Evolutionary conservation across 2,888 invertebrate genomes (phyloP).

Genomic region (Tenthredo scrophulariae): DNA sequence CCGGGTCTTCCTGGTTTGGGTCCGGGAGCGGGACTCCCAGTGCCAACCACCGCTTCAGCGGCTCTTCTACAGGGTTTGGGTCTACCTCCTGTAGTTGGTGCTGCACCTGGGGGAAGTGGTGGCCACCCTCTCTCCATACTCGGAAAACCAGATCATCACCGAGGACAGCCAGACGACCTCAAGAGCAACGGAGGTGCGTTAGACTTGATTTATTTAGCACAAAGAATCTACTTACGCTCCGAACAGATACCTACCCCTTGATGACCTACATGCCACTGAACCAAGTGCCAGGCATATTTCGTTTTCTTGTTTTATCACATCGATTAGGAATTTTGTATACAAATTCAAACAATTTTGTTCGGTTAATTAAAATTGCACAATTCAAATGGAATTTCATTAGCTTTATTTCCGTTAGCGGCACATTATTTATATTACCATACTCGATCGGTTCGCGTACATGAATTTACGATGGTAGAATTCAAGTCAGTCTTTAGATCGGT

Average conservation of each 20-base stretch:
- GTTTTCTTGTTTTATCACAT: too few species aligned
- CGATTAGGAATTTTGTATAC: not conserved
- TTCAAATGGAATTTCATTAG: not conserved
- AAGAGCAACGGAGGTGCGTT: constrained; percentile 88
- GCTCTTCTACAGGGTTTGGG: constrained; percentile 78
- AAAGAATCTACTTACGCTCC: too few species aligned
- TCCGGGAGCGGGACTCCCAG: constrained; percentile 77
- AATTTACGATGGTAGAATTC: constrained; percentile 9
- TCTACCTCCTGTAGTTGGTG: constrained; percentile 75
- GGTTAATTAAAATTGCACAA: not conserved
- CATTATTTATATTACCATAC: not conserved
- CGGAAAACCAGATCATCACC: constrained; percentile 88
- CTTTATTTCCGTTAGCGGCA: not conserved
- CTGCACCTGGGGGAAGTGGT: constrained; percentile 84
- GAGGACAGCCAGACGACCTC: constrained; percentile 84
- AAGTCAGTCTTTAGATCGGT: not conserved
- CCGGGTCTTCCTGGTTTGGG: constrained; percentile 80
- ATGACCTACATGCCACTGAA: too few species aligned
- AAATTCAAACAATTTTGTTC: too few species aligned
- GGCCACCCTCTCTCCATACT: constrained; percentile 89
- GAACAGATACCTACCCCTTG: too few species aligned
- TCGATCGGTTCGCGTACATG: not conserved
- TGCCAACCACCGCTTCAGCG: constrained; percentile 77
- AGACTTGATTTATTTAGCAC: too few species aligned
- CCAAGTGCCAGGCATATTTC: too few species aligned